Evolutionary conservation across 2,797 vertebrate species (phyloP).

Genomic region (Micrastur ruficollis): DNA sequence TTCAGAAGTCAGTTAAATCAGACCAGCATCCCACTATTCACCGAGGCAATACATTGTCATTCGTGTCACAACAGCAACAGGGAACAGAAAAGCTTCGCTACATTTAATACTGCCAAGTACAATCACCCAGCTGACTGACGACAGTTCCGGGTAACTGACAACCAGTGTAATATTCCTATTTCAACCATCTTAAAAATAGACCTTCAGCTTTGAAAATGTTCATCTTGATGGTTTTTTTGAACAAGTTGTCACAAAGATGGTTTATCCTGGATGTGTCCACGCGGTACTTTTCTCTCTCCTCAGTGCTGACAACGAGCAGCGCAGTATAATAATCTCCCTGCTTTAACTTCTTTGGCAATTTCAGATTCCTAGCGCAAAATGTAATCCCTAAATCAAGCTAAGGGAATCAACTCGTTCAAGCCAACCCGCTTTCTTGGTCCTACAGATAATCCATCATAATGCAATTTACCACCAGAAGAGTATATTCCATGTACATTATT

Average conservation of each 20-base stretch:
- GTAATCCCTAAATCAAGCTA: neutral
- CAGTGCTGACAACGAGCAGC: neutral
- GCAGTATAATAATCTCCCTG: neutral
- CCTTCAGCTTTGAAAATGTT: neutral
- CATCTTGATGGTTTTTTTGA: neutral
- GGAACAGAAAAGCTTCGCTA: neutral
- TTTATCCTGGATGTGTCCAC: neutral
- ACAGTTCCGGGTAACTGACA: constrained; percentile 3
- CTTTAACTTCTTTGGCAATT: neutral
- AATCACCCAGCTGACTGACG: constrained; percentile 25
- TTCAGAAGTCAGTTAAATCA: neutral
- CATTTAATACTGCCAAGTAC: constrained; percentile 1
- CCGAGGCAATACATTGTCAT: constrained; percentile 8
- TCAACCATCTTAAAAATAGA: constrained; percentile 19
- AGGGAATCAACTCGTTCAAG: neutral
- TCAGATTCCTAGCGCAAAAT: neutral
- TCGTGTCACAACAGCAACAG: constrained; percentile 7
- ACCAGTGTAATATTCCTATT: constrained; percentile 37
- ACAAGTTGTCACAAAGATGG: neutral
- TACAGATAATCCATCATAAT: neutral
- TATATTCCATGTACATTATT: neutral
- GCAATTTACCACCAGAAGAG: neutral
- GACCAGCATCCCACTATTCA: neutral
- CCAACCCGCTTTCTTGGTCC: neutral
- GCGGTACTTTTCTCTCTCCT: neutral